A percentile compares a stretch with the other conserved stretches of the same genome.
These are phyloP conservation scores for Lithosia quadra DNA, from an alignment of 2,888 invertebrate genomes.

Conservation along the genomic window DNA sequence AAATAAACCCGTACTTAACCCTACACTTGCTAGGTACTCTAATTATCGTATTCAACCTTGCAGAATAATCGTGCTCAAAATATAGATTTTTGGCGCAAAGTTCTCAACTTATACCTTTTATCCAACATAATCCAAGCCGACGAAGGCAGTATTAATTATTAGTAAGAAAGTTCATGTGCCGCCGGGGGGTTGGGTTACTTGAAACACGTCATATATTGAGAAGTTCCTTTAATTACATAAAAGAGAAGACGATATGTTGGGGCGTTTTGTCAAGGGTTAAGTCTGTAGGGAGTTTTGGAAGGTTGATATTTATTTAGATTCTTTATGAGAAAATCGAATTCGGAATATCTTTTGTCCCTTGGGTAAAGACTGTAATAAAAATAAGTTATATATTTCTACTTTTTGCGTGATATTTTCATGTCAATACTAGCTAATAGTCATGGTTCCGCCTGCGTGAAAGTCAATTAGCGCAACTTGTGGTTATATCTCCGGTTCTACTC, in stretches of 20 bases:
- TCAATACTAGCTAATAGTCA: too few species aligned
- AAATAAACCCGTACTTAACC: not conserved
- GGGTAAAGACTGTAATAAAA: not conserved
- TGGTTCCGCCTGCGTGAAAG: too few species aligned
- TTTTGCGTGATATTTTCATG: not conserved
- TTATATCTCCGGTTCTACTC: too few species aligned
- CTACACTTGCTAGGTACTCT: not conserved
- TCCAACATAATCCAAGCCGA: conserved; percentile 16
- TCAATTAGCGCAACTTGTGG: too few species aligned
- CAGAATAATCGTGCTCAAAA: conserved; percentile 1
- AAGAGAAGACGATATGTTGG: conserved; percentile 27
- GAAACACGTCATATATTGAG: conserved; percentile 30
- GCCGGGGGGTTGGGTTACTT: conserved; percentile 23
- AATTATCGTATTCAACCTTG: not conserved
- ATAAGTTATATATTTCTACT: not conserved
- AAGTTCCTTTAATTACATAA: conserved; percentile 39
- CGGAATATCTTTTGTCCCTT: not conserved
- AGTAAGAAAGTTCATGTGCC: conserved; percentile 38
- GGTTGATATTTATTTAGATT: conserved; percentile 10
- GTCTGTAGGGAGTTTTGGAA: conserved; percentile 7
- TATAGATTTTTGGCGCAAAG: conserved; percentile 14
- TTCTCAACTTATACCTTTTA: conserved; percentile 12
- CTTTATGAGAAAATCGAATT: conserved; percentile 2
- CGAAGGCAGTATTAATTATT: conserved; percentile 41
- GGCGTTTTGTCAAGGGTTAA: conserved; percentile 14